Evolutionary conservation across 2,113 vertebrate genomes (phyloP).

Genomic region (Ptychochromis oligacanthus): DNA sequence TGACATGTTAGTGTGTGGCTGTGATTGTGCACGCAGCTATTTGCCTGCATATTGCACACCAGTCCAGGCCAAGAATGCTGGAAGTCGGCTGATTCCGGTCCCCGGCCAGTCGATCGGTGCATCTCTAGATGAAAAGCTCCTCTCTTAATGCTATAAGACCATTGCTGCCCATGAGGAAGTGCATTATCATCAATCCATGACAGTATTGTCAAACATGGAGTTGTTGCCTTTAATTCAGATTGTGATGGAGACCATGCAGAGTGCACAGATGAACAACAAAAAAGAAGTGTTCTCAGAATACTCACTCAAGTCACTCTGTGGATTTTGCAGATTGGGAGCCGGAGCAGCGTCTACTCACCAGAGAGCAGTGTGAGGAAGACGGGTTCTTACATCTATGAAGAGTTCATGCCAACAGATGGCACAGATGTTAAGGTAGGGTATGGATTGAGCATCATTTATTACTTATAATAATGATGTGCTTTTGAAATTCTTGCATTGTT

Average conservation of each 20-base stretch:
- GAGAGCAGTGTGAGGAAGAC: slow-evolving; percentile 98
- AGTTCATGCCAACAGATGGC: slow-evolving; percentile 99
- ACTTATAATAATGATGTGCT: not conserved
- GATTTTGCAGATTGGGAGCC: slow-evolving; percentile 89
- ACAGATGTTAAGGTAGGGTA: slow-evolving; percentile 94
- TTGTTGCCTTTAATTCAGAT: not conserved
- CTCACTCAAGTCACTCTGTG: not conserved
- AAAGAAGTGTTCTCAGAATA: not conserved
- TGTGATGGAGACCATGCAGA: not conserved
- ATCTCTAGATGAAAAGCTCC: not conserved
- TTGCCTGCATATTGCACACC: too few species aligned
- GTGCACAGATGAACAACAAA: not conserved
- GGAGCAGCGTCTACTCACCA: slow-evolving; percentile 98
- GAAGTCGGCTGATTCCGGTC: too few species aligned
- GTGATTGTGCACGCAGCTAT: too few species aligned
- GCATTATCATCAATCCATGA: not conserved
- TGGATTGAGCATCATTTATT: not conserved
- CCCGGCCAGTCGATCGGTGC: not conserved
- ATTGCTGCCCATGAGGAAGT: not conserved
- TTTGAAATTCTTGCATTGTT: not conserved
- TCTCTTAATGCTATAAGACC: not conserved
- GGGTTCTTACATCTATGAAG: slow-evolving; percentile 98
- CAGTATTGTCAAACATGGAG: not conserved
- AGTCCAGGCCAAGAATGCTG: not conserved
- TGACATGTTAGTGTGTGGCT: too few species aligned